Percentiles rank a stretch among this genome's conserved stretches.
These are phyloP conservation scores for Apamea anceps DNA, from an alignment of 2,888 invertebrate species.

Conservation along the genomic window DNA sequence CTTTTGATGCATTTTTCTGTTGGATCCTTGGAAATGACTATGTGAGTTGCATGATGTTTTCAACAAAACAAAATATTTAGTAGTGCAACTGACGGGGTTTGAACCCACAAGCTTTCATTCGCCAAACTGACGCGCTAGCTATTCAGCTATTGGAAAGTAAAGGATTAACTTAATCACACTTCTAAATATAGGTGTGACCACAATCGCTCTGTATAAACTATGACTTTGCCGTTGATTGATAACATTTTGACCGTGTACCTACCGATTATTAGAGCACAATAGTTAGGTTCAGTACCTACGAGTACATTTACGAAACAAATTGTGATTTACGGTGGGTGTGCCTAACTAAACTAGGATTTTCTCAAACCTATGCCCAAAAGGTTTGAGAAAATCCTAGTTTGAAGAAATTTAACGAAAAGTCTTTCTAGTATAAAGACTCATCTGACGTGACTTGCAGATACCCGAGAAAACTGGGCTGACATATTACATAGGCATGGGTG, in stretches of 20 bases:
- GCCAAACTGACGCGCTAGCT: background rate
- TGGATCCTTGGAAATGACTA: background rate
- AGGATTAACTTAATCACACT: background rate
- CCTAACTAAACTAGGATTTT: no score
- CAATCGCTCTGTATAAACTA: background rate
- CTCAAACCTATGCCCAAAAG: no score
- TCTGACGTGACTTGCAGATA: background rate
- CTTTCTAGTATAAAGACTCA: background rate
- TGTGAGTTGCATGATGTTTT: background rate
- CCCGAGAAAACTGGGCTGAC: background rate
- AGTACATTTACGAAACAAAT: background rate
- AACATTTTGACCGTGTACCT: background rate
- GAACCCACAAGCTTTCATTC: no score
- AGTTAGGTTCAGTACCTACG: background rate
- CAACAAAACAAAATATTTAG: background rate
- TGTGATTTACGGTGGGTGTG: background rate
- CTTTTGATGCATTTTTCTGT: background rate
- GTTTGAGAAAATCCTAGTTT: background rate
- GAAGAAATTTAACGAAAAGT: background rate
- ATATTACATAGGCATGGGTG: slow-evolving; percentile 1
- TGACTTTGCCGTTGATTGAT: background rate
- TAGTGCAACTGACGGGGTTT: background rate
- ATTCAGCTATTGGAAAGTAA: background rate
- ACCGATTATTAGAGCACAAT: background rate
- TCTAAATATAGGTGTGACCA: background rate